Conservation (phyloP, 2,888 invertebrate species). For the Dryococelus australis region DNA sequence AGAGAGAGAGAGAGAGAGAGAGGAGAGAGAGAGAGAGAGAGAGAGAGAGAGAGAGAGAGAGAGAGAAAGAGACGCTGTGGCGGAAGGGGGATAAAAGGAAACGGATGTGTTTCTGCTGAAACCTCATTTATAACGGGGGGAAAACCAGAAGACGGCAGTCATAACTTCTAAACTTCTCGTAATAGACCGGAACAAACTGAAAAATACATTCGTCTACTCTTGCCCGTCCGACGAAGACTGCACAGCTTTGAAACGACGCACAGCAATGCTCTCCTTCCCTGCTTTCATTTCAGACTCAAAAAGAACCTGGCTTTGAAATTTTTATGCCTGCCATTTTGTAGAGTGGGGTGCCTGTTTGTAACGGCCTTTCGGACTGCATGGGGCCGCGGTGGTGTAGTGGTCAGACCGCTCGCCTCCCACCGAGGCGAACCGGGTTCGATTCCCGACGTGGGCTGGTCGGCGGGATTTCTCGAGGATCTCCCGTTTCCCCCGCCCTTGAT, state of each 20-base stretch:
- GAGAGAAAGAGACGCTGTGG: no score
- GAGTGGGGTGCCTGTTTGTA: not conserved
- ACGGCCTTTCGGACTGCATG: no score
- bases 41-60: not conserved
- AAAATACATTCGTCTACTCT: not conserved
- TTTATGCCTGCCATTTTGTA: not conserved
- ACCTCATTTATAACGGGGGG: not conserved
- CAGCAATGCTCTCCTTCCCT: not conserved
- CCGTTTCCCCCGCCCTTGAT: no score
- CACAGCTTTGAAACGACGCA: no score
- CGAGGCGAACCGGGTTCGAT: no score
- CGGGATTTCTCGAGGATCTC: no score
- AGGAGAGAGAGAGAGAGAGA: not conserved
- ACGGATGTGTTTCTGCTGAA: not conserved
- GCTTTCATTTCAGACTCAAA: not conserved
- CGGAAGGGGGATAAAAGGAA: not conserved
- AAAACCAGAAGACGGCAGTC: not conserved
- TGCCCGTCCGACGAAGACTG: not conserved
- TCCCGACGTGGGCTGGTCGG: no score
- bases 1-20: no score
- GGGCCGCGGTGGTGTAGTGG: no score
- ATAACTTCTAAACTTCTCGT: not conserved
- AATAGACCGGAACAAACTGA: not conserved
- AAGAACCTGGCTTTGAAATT: not conserved
- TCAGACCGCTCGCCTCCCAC: no score